Conservation (phyloP, 1,140 invertebrate genomes). For the Bombus polaris region DNA sequence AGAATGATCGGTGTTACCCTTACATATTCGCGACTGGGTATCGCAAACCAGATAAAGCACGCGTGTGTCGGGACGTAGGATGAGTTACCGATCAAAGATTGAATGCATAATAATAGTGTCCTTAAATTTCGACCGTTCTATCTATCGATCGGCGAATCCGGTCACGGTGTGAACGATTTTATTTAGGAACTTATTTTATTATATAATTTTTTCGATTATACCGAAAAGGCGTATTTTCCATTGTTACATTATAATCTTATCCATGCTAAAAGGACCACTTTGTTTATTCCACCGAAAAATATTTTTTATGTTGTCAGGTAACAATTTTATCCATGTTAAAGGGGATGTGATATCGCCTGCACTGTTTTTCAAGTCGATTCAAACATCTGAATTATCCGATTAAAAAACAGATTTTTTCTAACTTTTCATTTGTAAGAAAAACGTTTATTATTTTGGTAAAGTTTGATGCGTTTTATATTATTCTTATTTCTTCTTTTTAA, state of each 20-base stretch:
- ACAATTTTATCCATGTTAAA: no score
- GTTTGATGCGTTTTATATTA: neutral
- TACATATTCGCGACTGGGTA: neutral
- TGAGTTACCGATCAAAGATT: neutral
- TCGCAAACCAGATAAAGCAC: constrained; percentile 10
- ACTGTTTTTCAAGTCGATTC: no score
- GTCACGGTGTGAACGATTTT: neutral
- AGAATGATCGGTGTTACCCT: neutral
- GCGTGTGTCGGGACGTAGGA: neutral
- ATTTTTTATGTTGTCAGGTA: no score
- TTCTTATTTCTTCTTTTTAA: neutral
- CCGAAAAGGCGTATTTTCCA: neutral
- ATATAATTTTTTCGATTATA: neutral
- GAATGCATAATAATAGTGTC: neutral
- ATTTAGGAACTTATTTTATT: neutral
- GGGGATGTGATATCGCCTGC: no score
- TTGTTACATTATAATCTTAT: neutral
- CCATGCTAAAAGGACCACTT: no score
- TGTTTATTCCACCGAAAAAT: neutral
- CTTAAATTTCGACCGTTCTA: neutral
- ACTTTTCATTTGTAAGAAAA: no score
- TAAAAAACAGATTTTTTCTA: no score
- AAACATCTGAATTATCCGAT: no score
- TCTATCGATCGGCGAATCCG: neutral
- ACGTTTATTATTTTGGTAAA: neutral